Evolutionary conservation across 2,888 invertebrate genomes (phyloP).

Genomic region (Trichopria drosophilae): DNA sequence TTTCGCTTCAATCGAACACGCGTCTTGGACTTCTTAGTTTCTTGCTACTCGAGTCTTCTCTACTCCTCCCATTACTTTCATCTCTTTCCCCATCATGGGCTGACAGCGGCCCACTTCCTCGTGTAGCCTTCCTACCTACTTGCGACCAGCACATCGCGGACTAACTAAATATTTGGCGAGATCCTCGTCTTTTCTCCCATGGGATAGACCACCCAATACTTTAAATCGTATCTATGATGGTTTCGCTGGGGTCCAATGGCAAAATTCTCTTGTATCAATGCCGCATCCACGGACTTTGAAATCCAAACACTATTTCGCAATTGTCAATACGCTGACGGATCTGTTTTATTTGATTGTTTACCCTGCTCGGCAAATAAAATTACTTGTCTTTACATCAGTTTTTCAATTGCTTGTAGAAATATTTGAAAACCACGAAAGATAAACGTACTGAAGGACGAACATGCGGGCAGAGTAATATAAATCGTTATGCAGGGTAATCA

Average conservation of each 20-base stretch:
- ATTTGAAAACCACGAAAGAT: no score
- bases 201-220: slow-evolving; percentile 40
- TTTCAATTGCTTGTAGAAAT: no score
- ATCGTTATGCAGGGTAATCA: no score
- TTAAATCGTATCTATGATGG: slow-evolving; percentile 40
- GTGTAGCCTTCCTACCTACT: slow-evolving; percentile 26
- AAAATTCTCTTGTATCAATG: slow-evolving; percentile 44
- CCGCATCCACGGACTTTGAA: background rate
- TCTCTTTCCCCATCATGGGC: slow-evolving; percentile 19
- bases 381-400: no score
- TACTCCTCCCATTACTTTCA: slow-evolving; percentile 21
- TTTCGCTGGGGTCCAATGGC: slow-evolving; percentile 26
- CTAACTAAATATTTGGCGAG: slow-evolving; percentile 57
- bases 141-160: slow-evolving; percentile 38
- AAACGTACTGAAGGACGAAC: no score
- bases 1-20: slow-evolving; percentile 35
- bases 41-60: slow-evolving; percentile 32
- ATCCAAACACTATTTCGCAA: no score
- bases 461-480: no score
- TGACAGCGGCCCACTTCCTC: background rate
- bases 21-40: slow-evolving; percentile 34
- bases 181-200: slow-evolving; percentile 41
- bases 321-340: no score
- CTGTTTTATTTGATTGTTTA: no score
- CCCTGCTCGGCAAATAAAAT: no score